Evolutionary conservation across 1,140 invertebrate genomes (phyloP).

Genomic region (Drosophila biarmipes): DNA sequence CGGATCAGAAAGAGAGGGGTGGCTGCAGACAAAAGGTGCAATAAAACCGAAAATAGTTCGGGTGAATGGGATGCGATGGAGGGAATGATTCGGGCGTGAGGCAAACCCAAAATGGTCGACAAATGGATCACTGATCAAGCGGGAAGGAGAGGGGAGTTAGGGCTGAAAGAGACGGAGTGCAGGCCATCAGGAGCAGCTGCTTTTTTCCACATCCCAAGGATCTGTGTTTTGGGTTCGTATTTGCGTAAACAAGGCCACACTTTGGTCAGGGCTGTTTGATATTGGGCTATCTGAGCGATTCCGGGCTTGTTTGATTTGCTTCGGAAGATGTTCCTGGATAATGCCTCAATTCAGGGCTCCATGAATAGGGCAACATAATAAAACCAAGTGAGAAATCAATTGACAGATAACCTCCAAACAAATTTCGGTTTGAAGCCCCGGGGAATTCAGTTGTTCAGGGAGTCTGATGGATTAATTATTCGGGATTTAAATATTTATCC

Average conservation of each 20-base stretch:
- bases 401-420: constrained; percentile 30
- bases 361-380: constrained; percentile 9
- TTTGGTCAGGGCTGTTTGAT: constrained; percentile 51
- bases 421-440: constrained; percentile 4
- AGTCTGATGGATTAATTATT: not conserved
- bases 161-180: not conserved
- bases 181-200: constrained; percentile 34
- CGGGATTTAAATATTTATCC: not conserved
- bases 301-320: constrained; percentile 23
- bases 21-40: constrained; percentile 70
- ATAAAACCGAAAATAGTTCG: constrained; percentile 65
- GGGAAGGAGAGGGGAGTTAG: not conserved
- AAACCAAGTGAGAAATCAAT: constrained; percentile 38
- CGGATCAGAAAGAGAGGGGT: constrained; percentile 17
- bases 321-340: constrained; percentile 9
- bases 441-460: not conserved
- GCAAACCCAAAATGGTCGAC: constrained; percentile 66
- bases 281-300: constrained; percentile 19
- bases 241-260: constrained; percentile 61
- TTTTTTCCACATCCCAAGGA: constrained; percentile 15
- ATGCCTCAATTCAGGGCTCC: constrained; percentile 8
- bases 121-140: constrained; percentile 12
- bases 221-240: constrained; percentile 40
- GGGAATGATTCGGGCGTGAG: constrained; percentile 63
- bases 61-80: constrained; percentile 52